Percentiles rank a stretch among this genome's conserved stretches.
These are phyloP conservation scores for Turritopsis dohrnii DNA, from an alignment of 30 jellyfish, hydroid and myxozoan species.

Conservation along the genomic window DNA sequence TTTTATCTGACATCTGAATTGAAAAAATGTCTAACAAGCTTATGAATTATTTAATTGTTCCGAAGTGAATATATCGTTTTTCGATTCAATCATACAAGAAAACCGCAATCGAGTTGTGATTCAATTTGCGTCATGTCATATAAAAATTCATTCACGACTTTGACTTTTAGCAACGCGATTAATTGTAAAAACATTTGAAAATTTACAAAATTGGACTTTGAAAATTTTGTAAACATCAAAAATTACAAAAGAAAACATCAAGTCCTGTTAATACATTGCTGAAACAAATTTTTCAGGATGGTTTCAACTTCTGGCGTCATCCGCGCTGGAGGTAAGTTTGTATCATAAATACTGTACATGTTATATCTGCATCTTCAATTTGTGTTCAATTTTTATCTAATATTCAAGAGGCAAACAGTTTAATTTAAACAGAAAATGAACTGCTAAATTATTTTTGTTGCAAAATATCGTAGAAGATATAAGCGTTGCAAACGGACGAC, in stretches of 20 bases:
- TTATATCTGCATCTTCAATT: not conserved
- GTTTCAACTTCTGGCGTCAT: not conserved
- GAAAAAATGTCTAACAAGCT: not conserved
- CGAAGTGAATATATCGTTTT: not conserved
- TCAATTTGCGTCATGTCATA: not conserved
- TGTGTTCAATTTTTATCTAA: not conserved
- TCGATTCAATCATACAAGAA: not conserved
- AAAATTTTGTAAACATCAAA: not conserved
- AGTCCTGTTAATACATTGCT: not conserved
- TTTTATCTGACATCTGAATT: not conserved
- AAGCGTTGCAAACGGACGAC: too few relatives aligned
- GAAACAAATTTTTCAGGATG: not conserved
- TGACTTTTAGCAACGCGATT: not conserved
- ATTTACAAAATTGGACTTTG: not conserved
- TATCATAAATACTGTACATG: not conserved
- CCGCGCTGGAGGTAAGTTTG: not conserved
- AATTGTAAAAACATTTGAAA: too few relatives aligned
- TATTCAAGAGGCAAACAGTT: too few relatives aligned
- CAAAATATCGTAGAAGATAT: too few relatives aligned
- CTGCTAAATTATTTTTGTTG: too few relatives aligned
- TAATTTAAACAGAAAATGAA: too few relatives aligned
- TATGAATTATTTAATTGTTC: not conserved
- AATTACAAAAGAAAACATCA: too few relatives aligned
- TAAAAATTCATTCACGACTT: not conserved
- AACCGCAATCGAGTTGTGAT: not conserved